phyloP scores from a whole-genome alignment of 2,888 invertebrate species.

The Dynastes maya region DNA sequence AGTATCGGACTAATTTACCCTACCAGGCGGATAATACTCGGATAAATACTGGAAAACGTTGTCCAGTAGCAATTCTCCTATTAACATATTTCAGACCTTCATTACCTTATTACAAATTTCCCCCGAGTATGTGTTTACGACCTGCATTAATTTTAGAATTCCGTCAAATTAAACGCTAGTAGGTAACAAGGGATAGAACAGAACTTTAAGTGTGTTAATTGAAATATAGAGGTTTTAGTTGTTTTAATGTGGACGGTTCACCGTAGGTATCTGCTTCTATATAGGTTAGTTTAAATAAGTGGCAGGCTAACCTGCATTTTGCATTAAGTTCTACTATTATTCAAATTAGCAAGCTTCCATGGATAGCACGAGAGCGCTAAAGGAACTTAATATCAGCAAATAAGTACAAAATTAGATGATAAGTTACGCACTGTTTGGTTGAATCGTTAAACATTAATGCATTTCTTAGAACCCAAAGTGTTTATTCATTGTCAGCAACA shows the following conservation, averaged over 20 bases:
- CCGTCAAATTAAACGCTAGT: conserved; percentile 38
- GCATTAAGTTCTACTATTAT: too few relatives aligned
- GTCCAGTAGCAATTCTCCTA: conserved; percentile 30
- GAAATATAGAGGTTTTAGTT: conserved; percentile 9
- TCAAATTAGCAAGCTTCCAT: too few relatives aligned
- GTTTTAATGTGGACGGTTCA: not conserved
- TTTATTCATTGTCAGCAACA: too few relatives aligned
- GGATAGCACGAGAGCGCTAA: too few relatives aligned
- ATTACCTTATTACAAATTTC: conserved; percentile 45
- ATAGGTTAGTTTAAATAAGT: not conserved
- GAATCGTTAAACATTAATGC: too few relatives aligned
- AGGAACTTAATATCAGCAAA: too few relatives aligned
- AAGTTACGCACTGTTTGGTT: too few relatives aligned
- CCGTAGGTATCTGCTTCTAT: not conserved
- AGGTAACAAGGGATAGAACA: conserved; percentile 11
- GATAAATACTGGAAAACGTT: conserved; percentile 42
- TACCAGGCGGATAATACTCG: conserved; percentile 9
- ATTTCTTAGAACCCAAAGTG: too few relatives aligned
- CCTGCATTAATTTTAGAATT: conserved; percentile 35
- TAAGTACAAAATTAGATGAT: too few relatives aligned
- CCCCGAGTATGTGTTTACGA: conserved; percentile 36
- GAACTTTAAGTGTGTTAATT: conserved; percentile 5
- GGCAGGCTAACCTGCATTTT: too few relatives aligned
- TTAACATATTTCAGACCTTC: conserved; percentile 47
- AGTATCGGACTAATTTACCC: conserved; percentile 39